Evolutionary conservation across 2,113 vertebrate species (phyloP).

Genomic region (Delphinus delphis): DNA sequence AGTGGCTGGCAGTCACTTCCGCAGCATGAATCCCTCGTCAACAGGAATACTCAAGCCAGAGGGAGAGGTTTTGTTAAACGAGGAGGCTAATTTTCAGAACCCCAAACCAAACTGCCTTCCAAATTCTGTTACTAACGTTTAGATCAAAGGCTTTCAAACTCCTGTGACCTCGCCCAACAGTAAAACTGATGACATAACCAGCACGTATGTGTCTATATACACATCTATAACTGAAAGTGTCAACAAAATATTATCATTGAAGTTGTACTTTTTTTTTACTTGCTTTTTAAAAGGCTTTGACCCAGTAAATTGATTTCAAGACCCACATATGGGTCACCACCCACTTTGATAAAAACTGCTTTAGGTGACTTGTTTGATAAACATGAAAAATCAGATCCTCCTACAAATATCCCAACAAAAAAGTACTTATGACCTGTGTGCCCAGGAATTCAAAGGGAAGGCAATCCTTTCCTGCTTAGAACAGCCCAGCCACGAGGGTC

Average conservation of each 20-base stretch:
- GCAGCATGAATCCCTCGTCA: background rate
- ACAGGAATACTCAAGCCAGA: background rate
- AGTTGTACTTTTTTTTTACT: background rate
- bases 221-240: background rate
- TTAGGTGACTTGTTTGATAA: background rate
- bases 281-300: background rate
- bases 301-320: background rate
- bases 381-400: background rate
- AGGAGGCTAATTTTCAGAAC: background rate
- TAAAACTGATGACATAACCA: background rate
- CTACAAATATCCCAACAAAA: constrained; percentile 1
- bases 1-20: background rate
- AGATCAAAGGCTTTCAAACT: background rate
- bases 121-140: background rate
- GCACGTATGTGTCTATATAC: background rate
- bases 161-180: background rate
- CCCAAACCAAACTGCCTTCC: background rate
- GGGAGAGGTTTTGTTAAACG: background rate
- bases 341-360: background rate
- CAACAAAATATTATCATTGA: background rate
- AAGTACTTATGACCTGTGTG: background rate
- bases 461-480: background rate
- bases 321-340: background rate
- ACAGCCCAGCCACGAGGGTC: background rate
- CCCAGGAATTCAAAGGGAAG: background rate